These are phyloP conservation scores for Portunus trituberculatus DNA, from an alignment of 1,140 invertebrate genomes.

Conservation along the genomic window DNA sequence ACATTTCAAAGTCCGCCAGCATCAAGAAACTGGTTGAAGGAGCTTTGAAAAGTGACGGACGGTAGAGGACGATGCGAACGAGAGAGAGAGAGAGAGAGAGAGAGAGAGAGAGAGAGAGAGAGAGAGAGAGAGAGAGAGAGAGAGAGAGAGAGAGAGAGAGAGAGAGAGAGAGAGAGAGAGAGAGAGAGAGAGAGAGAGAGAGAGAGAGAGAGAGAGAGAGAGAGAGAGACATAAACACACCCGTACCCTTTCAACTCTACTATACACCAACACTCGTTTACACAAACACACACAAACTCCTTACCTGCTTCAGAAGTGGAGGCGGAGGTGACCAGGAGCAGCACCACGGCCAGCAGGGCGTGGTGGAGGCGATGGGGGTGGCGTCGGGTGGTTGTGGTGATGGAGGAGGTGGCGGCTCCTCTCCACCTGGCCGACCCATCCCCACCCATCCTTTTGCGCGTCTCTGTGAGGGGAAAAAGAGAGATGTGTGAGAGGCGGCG, in stretches of 20 bases:
- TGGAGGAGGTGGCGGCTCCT: neutral
- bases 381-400: neutral
- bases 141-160: too few species aligned
- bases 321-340: neutral
- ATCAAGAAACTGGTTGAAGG: neutral
- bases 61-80: too few species aligned
- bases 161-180: too few species aligned
- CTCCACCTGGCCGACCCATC: neutral
- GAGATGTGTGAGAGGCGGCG: too few species aligned
- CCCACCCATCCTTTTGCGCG: neutral
- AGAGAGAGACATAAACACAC: too few species aligned
- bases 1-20: neutral
- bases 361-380: neutral
- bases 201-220: too few species aligned
- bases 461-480: neutral
- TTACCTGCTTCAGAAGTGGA: constrained; percentile 7
- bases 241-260: too few species aligned
- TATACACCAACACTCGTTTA: too few species aligned
- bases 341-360: neutral
- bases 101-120: too few species aligned
- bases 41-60: neutral
- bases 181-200: too few species aligned
- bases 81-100: too few species aligned
- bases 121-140: too few species aligned
- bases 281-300: neutral